Conservation (phyloP, 1,140 invertebrate species). For the Vanessa tameamea region DNA sequence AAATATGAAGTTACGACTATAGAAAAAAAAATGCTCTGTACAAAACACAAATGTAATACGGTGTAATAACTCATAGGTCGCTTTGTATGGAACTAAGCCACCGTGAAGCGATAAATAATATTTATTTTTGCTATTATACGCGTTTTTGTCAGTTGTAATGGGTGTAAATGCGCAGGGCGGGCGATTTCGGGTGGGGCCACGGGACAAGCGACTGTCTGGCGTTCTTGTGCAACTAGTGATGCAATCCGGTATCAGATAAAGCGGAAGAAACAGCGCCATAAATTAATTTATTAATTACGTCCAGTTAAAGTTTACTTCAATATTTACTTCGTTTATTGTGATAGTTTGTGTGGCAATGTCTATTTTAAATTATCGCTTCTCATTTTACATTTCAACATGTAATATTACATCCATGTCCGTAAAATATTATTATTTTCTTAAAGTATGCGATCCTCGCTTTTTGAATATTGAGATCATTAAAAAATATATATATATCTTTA, state of each 20-base stretch:
- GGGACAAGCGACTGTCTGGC: constrained; percentile 26
- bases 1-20: constrained; percentile 78
- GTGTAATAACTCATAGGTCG: constrained; percentile 77
- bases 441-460: too few relatives aligned
- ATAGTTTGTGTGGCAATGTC: not conserved
- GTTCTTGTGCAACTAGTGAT: not conserved
- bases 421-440: not conserved
- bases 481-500: too few relatives aligned
- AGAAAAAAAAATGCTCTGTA: constrained; percentile 64
- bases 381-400: not conserved
- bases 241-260: not conserved
- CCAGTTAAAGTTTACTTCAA: constrained; percentile 9
- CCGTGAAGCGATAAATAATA: constrained; percentile 80
- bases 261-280: constrained; percentile 1
- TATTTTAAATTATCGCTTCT: not conserved
- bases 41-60: constrained; percentile 76
- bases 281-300: constrained; percentile 10
- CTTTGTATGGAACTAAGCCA: constrained; percentile 78
- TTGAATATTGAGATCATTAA: too few relatives aligned
- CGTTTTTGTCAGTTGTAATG: constrained; percentile 78
- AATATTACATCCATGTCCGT: not conserved
- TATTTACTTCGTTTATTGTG: not conserved
- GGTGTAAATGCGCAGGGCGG: constrained; percentile 69
- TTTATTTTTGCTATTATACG: constrained; percentile 81
- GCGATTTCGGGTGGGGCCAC: constrained; percentile 42